A percentile compares a stretch with the other conserved stretches of the same genome.
These are phyloP conservation scores for Hippocampus comes DNA, from an alignment of 2,113 vertebrate species.

Conservation along the genomic window DNA sequence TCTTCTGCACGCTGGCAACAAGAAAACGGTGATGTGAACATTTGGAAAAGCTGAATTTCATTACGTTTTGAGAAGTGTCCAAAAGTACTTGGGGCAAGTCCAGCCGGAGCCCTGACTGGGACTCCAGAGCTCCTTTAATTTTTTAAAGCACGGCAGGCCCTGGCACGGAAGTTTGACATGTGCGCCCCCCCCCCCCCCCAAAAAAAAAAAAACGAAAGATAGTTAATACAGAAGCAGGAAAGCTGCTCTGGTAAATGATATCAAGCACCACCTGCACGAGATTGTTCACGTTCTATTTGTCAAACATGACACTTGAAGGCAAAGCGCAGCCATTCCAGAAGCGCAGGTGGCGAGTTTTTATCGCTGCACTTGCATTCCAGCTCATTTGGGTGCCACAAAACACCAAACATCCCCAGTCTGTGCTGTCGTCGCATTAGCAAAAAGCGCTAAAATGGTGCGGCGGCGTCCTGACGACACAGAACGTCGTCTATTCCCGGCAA, in stretches of 20 bases:
- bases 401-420: constrained; percentile 10
- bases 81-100: constrained; percentile 23
- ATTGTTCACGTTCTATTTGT: constrained; percentile 19
- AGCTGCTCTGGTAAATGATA: constrained; percentile 24
- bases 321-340: neutral
- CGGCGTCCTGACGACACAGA: constrained; percentile 20
- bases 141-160: neutral
- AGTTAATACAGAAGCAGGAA: constrained; percentile 8
- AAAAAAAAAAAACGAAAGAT: constrained; percentile 11
- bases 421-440: constrained; percentile 12
- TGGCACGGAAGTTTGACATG: constrained; percentile 21
- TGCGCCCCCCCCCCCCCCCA: neutral
- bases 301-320: constrained; percentile 3
- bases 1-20: constrained; percentile 28
- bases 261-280: constrained; percentile 27
- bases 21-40: constrained; percentile 13
- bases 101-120: constrained; percentile 4
- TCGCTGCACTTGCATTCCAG: constrained; percentile 15
- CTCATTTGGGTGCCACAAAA: constrained; percentile 22
- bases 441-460: constrained; percentile 32
- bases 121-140: neutral
- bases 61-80: constrained; percentile 18
- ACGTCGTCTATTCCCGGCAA: constrained; percentile 34
- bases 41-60: constrained; percentile 38
- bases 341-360: constrained; percentile 24